Evolutionary conservation across 1,140 invertebrate species (phyloP), one percentile per base, ranked within the genome.

Genomic region (Oncopodura yosiiana): DNA sequence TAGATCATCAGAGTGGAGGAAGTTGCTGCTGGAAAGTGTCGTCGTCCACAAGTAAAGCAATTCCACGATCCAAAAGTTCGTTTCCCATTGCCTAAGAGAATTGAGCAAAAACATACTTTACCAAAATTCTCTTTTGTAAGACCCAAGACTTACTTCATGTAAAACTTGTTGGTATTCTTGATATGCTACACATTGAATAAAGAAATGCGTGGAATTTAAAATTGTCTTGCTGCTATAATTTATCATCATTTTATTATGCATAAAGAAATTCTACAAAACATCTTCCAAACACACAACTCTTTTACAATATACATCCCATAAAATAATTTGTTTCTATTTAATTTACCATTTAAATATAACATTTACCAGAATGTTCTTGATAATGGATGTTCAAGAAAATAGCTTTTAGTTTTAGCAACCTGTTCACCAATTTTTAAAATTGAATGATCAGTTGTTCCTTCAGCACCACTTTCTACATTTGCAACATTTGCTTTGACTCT

Each of bases 1-100:
- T 81, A 97, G 79, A 97, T 99, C 66, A 99, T 99, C 69, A 88
- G 91, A 76, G 93, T 98, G 53, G 86, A 96, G 70, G 77, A 83
- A 49, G 86, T 99, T 14, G 80, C 84, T 62, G 86, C 92, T 23
- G 73, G 75, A 11, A 88, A 93, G 62, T 94, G 90, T 68, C 80
- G 94, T 63, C 79, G 95, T 67, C 85, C 93, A 4, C 84, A 92
- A 67, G 83, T 99, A 19, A 97, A 95, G 75, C 94, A 98, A 75
- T 99, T 99, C 81, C 94, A 99, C 73, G 88, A 98, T 74, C 83
- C 86, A 34, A 86, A 83, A 66, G 95, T 99, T 72, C 81, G 80
- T 68, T 99, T 99, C 83, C 95, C 95, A 53, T 75, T 98, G 71
- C 88, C 93, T 26, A 93, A 95, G 73, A 80, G 93, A 61, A 89